phyloP scores from a whole-genome alignment of 2,888 invertebrate species.

The Hydraecia micacea region DNA sequence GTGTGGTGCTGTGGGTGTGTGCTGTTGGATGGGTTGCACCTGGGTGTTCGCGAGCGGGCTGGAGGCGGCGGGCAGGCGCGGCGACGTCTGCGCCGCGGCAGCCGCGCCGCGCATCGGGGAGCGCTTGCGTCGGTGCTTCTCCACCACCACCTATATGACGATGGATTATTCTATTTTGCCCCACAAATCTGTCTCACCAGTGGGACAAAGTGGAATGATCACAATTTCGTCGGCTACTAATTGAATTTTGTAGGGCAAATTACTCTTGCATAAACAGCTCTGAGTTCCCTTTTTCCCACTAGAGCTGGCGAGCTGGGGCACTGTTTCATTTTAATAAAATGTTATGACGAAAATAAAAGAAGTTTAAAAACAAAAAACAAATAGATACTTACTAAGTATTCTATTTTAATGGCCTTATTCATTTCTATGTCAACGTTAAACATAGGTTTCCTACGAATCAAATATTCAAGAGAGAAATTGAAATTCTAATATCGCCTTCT shows the following conservation, averaged over 20 bases:
- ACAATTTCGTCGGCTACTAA: not conserved
- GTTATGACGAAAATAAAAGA: no score
- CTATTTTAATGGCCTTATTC: no score
- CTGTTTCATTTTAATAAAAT: not conserved
- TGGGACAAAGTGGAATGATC: not conserved
- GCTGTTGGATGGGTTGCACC: slow-evolving; percentile 6
- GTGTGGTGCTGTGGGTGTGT: not conserved
- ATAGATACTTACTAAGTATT: no score
- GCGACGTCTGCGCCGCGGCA: slow-evolving; percentile 40
- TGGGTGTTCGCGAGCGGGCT: slow-evolving; percentile 55
- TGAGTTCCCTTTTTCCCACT: not conserved
- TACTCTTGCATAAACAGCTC: no score
- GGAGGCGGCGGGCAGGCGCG: slow-evolving; percentile 65
- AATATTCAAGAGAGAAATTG: not conserved
- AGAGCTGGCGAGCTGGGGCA: no score
- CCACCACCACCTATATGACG: slow-evolving; percentile 67
- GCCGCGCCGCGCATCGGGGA: slow-evolving; percentile 22
- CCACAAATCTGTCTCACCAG: not conserved
- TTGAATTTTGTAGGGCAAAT: not conserved
- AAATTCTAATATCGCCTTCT: not conserved
- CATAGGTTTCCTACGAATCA: not conserved
- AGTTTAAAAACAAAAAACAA: no score
- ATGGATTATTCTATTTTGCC: not conserved
- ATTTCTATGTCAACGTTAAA: not conserved
- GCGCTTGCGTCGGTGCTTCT: slow-evolving; percentile 65